phyloP scores from a whole-genome alignment of 2,797 vertebrate genomes.

The Tympanoctomys barrerae region DNA sequence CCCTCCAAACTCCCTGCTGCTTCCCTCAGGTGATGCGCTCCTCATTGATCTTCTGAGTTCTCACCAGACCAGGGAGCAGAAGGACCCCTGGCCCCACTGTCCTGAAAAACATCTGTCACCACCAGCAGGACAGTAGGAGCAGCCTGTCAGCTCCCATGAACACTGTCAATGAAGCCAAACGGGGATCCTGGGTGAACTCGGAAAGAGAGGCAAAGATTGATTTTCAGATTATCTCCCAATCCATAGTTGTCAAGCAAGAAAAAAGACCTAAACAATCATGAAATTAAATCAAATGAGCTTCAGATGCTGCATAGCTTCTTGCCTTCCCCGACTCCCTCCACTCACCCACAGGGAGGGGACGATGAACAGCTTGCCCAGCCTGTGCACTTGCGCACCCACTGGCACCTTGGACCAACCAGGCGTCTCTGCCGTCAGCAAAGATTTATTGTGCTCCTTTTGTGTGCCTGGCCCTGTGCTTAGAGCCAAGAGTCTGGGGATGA shows the following conservation, averaged over 20 bases:
- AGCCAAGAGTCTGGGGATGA: background rate
- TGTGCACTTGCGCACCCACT: rapidly evolving
- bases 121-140: background rate
- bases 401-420: background rate
- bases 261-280: conserved; percentile 81
- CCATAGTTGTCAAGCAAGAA: conserved; percentile 83
- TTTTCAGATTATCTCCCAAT: conserved; percentile 80
- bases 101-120: conserved; percentile 3
- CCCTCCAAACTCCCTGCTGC: background rate
- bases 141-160: background rate
- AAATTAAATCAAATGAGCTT: conserved; percentile 85
- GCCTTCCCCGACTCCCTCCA: background rate
- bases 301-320: conserved; percentile 70
- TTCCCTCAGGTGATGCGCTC: rapidly evolving
- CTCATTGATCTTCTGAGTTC: background rate
- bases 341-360: conserved; percentile 65
- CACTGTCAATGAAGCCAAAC: background rate
- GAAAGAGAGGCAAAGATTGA: conserved; percentile 71
- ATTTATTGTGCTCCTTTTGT: background rate
- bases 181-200: conserved; percentile 12
- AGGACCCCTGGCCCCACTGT: background rate
- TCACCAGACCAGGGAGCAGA: background rate
- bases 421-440: background rate
- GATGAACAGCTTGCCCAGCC: background rate
- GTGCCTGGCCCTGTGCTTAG: background rate